A percentile compares a stretch with the other conserved stretches of the same genome.
phyloP scores from a whole-genome alignment of 2,888 invertebrate species.

The Chrysolina americana region DNA sequence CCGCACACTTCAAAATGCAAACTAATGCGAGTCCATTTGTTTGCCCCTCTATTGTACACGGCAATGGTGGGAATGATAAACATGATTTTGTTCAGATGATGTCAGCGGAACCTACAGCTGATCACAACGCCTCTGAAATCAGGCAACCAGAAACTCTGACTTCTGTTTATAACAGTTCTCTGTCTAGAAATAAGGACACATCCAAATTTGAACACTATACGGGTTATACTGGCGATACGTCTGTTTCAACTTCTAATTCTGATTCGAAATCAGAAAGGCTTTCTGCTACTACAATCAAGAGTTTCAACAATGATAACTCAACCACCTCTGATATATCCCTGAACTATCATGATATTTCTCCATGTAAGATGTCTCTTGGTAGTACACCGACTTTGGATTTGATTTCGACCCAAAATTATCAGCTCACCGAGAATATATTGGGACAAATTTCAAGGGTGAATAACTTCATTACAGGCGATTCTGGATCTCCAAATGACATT shows the following conservation, averaged over 20 bases:
- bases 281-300: background rate
- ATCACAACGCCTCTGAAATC: background rate
- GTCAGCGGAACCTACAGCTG: background rate
- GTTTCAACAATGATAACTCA: background rate
- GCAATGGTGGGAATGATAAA: background rate
- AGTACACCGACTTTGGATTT: constrained; percentile 16
- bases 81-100: background rate
- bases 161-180: background rate
- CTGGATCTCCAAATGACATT: constrained; percentile 10
- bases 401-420: constrained; percentile 7
- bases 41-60: background rate
- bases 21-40: background rate
- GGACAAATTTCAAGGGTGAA: constrained; percentile 23
- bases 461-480: constrained; percentile 10
- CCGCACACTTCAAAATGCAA: background rate
- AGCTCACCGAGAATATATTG: constrained; percentile 2
- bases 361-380: constrained; percentile 6
- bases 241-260: background rate
- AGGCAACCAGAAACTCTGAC: background rate
- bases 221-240: background rate
- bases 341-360: constrained; percentile 17
- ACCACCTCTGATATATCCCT: background rate
- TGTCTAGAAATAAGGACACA: background rate
- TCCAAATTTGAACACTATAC: constrained; percentile 1
- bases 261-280: background rate